Evolutionary conservation across 2,888 invertebrate genomes (phyloP), one percentile per base, ranked within the genome.

Genomic region (Alloplasta piceator): DNA sequence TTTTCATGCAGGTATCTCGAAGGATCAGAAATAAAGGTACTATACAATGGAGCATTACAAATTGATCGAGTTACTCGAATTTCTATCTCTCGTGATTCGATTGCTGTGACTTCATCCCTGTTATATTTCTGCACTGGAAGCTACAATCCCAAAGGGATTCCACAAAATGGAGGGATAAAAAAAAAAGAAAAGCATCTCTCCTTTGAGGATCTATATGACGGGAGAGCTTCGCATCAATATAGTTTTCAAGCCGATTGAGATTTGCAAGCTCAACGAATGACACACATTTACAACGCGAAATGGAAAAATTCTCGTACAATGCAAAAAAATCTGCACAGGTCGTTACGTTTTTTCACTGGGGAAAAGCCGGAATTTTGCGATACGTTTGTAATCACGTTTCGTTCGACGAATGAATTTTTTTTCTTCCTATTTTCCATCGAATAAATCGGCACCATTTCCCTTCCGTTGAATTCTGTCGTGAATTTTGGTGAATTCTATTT

Each of bases 31-130:
- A 26, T 26, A 26, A 26, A 26, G 3, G 26, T 26, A 26, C 26
- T 1, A 26, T 26, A 26, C 26, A 26, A 26, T 26, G 26, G 26
- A 26, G 26, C 26, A 26, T 26, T 26, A 26, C 26, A 26, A 26
- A 26, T 26, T 82, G 79, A 83, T 75, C 80, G 78, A 70, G 77
- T 73, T 48, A 78, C 72, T 82, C 61, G 74, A 80, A 80, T 73
- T 56, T 78, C 26, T 26, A 26, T 26, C 64, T 75, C 46, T 66
- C 64, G n/a, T 56, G 60, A 83, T 83, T 80, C 78, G 76, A 83
- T 83, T 82, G 76, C 67, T 78, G 76, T 64, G 75, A 66, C 64
- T 72, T 12, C 39, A 16, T 60, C 9, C 66, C 56, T 74, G 26
- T 68, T 63, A 74, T 58, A 58, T 26, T 1, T 74, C 16, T 52